Base-by-base conservation (phyloP, 2,888 invertebrate species). In the Diarsia mendica region DNA sequence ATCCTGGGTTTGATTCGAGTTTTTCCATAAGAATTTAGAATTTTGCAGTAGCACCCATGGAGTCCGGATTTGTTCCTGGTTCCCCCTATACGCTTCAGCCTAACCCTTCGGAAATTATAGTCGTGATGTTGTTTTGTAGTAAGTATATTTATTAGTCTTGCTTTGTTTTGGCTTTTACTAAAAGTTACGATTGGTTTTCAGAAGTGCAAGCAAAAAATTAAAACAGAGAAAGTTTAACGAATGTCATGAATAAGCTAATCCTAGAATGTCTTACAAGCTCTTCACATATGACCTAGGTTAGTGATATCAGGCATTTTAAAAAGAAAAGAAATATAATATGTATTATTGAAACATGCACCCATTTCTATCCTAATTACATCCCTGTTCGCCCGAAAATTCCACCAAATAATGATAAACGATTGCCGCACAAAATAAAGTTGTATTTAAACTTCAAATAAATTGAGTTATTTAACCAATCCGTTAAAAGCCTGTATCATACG, bases 371-470 rank as follows among this genome's bases (percentile, higher is more conserved):
- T 11, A 60, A 73, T 11, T 84, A 23, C 81, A 46, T 48, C 75
- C 39, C 77, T 76, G 75, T 61, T 0, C 5, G n/a, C 28, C 2
- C 23, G 8, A 60, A 77, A 76, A 55, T 33, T 63, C 9, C 44
- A 51, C 23, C 65, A 75, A 84, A 81, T 72, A 72, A 75, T 82
- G 67, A 86, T 75, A 10, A 63, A 86, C 63, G 75, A 74, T 63
- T 46, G 48, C 58, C 53, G 74, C 82, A 75, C 48, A 33, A 53
- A 65, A 79, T 79, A 75, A 79, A 84, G 20, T 72, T 28, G 28
- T 28, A 28, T 28, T 79, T 60, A 75, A 74, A 70, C 28, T 76
- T 63, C n/a, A 74, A 71, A 68, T 77, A 70, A 64, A 82, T 39
- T 61, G 18, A 10, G 44, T 46, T 71, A 51, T 69, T 65, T 61